These are phyloP conservation scores for Axea sp. DNA, from an alignment of 2,888 invertebrate species.

Conservation along the genomic window DNA sequence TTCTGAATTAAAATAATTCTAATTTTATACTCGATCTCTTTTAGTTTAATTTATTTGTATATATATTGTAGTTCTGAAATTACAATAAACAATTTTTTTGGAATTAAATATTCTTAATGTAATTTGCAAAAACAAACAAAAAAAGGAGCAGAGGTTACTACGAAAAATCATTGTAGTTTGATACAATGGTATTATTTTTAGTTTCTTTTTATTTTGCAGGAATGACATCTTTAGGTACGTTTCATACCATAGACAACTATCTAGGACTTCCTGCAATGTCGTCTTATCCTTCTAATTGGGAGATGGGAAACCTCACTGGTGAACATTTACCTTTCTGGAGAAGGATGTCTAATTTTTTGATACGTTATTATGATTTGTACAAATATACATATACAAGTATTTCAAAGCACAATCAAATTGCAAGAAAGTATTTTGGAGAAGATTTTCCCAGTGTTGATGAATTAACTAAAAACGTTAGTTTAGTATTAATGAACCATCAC, in stretches of 20 bases:
- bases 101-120: too few relatives aligned
- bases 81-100: too few relatives aligned
- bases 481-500: constrained; percentile 61
- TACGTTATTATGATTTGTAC: constrained; percentile 16
- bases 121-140: too few relatives aligned
- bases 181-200: neutral
- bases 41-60: too few relatives aligned
- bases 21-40: too few relatives aligned
- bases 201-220: constrained; percentile 23
- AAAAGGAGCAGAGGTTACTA: too few relatives aligned
- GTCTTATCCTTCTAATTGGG: constrained; percentile 66
- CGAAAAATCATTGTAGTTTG: too few relatives aligned
- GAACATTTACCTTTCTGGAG: constrained; percentile 56
- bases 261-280: constrained; percentile 61
- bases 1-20: too few relatives aligned
- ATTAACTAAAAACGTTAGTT: constrained; percentile 60
- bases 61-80: too few relatives aligned
- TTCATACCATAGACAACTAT: constrained; percentile 23
- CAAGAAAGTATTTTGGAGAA: constrained; percentile 57
- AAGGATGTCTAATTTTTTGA: constrained; percentile 60
- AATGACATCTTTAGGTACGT: constrained; percentile 43
- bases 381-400: neutral
- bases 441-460: constrained; percentile 57
- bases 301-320: constrained; percentile 55
- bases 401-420: constrained; percentile 40